These are phyloP conservation scores for Cebus imitator DNA, from an alignment of 2,113 vertebrate genomes.

Conservation along the genomic window DNA sequence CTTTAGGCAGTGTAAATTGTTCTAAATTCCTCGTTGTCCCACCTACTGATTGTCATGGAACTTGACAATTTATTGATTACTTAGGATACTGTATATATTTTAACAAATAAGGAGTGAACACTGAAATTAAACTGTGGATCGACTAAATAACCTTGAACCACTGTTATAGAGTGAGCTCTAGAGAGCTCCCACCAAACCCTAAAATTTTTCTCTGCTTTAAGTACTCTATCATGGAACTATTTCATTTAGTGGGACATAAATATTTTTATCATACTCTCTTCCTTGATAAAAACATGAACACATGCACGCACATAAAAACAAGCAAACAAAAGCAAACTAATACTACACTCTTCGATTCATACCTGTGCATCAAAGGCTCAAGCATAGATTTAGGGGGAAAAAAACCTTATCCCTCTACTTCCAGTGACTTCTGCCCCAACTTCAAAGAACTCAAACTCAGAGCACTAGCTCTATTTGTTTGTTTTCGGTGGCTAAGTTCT, in stretches of 20 bases:
- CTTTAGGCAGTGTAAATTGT: too few relatives aligned
- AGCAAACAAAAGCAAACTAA: neutral
- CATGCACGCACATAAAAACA: neutral
- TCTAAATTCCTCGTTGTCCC: too few relatives aligned
- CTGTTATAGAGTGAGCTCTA: neutral
- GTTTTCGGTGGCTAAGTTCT: conserved; percentile 40
- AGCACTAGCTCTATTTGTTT: neutral
- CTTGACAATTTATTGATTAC: too few relatives aligned
- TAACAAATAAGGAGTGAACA: neutral
- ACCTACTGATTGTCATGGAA: too few relatives aligned
- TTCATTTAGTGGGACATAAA: neutral
- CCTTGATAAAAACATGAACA: neutral
- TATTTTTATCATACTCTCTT: neutral
- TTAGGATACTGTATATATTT: neutral
- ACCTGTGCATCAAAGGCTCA: neutral
- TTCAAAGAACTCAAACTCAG: neutral
- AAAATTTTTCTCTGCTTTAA: neutral
- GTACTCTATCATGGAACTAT: neutral
- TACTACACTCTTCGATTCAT: neutral
- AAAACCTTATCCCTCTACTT: neutral
- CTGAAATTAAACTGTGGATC: neutral
- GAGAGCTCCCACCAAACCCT: neutral
- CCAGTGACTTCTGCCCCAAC: neutral
- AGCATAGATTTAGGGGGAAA: neutral
- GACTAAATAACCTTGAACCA: neutral